Percentiles rank a stretch among this genome's conserved stretches.
Conservation (phyloP, 2,888 invertebrate species). For the Drosophila buzzatii region DNA sequence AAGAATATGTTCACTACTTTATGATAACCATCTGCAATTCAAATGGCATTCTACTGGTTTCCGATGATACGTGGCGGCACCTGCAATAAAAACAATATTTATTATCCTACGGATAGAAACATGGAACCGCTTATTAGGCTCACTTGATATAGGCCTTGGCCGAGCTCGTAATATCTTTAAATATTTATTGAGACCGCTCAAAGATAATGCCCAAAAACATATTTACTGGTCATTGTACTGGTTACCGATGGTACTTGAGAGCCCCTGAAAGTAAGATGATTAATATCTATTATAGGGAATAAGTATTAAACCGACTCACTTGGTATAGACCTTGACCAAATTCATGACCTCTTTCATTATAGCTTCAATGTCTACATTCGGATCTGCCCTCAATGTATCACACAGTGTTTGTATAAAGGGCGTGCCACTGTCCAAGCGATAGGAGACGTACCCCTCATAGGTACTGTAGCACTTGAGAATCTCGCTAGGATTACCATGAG, state of each 20-base stretch:
- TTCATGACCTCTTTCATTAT: conserved; percentile 80
- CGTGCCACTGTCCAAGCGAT: conserved; percentile 81
- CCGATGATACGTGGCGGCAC: neutral
- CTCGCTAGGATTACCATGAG: conserved; percentile 78
- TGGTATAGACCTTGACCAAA: conserved; percentile 48
- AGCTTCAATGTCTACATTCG: conserved; percentile 70
- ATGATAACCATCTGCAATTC: neutral
- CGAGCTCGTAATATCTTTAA: neutral
- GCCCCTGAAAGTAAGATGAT: conserved; percentile 58
- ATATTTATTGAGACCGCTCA: conserved; percentile 21
- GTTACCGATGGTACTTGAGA: conserved; percentile 82
- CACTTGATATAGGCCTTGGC: neutral
- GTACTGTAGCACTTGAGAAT: conserved; percentile 84
- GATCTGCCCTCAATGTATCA: conserved; percentile 58
- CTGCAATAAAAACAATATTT: neutral
- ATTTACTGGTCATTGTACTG: conserved; percentile 82
- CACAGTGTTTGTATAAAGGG: conserved; percentile 83
- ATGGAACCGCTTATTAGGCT: neutral
- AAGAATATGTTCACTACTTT: conserved; percentile 1
- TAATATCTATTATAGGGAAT: neutral
- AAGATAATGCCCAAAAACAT: conserved; percentile 82
- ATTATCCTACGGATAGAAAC: neutral
- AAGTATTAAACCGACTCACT: conserved; percentile 54
- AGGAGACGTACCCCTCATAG: conserved; percentile 84
- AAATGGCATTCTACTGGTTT: neutral